phyloP scores from a whole-genome alignment of 2,113 vertebrate genomes.

The Notothenia coriiceps region DNA sequence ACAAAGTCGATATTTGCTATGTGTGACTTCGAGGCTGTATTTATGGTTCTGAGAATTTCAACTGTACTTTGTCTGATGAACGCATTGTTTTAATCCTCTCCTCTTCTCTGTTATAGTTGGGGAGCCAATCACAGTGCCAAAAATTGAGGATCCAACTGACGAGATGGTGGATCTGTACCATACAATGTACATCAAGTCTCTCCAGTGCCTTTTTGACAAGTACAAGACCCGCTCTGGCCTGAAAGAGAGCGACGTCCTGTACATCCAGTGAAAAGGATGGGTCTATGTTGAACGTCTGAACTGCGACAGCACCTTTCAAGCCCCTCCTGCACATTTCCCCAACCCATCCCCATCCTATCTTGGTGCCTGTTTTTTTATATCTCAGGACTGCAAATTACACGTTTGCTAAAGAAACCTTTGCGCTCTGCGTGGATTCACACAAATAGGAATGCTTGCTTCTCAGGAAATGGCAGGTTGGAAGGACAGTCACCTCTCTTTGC shows the following conservation, averaged over 20 bases:
- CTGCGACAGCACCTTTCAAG: constrained; percentile 35
- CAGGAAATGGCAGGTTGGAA: constrained; percentile 32
- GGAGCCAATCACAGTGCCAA: constrained; percentile 95
- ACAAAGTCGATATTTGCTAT: constrained; percentile 13
- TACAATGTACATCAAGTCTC: constrained; percentile 89
- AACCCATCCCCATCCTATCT: constrained; percentile 50
- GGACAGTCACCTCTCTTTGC: constrained; percentile 10
- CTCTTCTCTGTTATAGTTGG: constrained; percentile 85
- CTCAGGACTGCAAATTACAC: constrained; percentile 64
- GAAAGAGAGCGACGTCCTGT: constrained; percentile 88
- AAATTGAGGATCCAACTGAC: constrained; percentile 87
- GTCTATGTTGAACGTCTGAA: constrained; percentile 25
- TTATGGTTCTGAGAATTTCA: constrained; percentile 1
- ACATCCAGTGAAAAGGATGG: constrained; percentile 86
- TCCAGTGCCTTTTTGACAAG: constrained; percentile 92
- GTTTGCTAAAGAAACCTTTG: constrained; percentile 47
- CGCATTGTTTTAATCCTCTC: constrained; percentile 18
- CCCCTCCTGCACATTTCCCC: constrained; percentile 1
- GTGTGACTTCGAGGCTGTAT: neutral
- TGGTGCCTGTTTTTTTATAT: constrained; percentile 50
- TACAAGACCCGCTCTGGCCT: constrained; percentile 93
- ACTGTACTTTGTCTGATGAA: neutral
- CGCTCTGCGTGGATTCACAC: constrained; percentile 24
- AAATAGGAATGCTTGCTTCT: neutral
- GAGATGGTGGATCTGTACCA: constrained; percentile 93